Conservation (phyloP, 2,113 vertebrate species). For the Oreochromis aureus region DNA sequence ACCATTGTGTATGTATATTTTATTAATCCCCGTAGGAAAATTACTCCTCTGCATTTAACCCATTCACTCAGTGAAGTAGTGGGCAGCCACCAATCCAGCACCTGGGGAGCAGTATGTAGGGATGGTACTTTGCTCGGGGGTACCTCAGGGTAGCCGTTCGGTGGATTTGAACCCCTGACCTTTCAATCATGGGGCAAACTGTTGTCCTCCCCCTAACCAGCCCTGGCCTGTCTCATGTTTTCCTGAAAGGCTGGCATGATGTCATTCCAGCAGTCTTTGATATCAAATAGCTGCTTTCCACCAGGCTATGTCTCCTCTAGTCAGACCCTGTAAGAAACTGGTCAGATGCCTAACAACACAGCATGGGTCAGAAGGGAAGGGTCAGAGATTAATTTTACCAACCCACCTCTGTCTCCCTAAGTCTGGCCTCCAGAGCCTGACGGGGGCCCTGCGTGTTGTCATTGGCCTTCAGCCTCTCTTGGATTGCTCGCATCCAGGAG, state of each 20-base stretch:
- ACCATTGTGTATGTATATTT: neutral
- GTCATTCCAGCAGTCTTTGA: neutral
- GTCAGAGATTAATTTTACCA: neutral
- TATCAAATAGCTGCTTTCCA: neutral
- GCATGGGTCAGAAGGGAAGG: neutral
- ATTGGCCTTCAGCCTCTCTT: constrained; percentile 80
- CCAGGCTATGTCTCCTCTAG: neutral
- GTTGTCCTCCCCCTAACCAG: neutral
- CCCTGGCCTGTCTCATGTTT: neutral
- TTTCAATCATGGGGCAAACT: neutral
- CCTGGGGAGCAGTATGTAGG: neutral
- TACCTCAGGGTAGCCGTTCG: neutral
- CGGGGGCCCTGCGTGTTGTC: constrained; percentile 90
- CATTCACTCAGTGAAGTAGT: neutral
- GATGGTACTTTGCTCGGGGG: neutral
- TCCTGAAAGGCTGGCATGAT: neutral
- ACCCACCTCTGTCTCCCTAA: constrained; percentile 86
- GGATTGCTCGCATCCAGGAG: constrained; percentile 84
- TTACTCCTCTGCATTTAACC: neutral
- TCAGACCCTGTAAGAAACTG: neutral
- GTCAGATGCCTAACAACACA: neutral
- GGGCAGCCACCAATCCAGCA: neutral
- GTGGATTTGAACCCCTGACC: neutral
- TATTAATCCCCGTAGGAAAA: neutral
- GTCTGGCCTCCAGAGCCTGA: constrained; percentile 82